phyloP scores from a whole-genome alignment of 2,113 vertebrate species.

The Diphyllodes magnificus region DNA sequence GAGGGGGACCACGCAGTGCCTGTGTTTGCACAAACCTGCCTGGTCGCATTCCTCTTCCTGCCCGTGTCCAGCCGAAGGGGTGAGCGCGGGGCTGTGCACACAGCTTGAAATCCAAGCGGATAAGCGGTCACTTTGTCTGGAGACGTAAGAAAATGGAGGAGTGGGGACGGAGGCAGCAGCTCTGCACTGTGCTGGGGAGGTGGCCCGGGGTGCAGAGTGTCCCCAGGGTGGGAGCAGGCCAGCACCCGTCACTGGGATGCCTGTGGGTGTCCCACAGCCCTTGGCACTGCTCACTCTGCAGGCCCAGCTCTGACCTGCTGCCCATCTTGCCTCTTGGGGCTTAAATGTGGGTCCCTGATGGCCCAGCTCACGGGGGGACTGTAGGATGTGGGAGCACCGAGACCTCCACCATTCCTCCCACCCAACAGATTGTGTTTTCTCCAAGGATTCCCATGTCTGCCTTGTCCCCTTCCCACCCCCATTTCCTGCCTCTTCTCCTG shows the following conservation, averaged over 20 bases:
- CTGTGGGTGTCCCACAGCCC: neutral
- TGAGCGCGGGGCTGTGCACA: neutral
- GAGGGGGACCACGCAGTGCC: constrained; percentile 32
- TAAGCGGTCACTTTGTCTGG: constrained; percentile 25
- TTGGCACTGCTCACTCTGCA: accelerated
- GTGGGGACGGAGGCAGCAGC: neutral
- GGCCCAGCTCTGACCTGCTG: neutral
- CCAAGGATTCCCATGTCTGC: neutral
- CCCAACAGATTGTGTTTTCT: neutral
- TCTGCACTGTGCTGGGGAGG: neutral
- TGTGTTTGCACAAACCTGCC: constrained; percentile 66
- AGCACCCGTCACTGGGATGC: accelerated
- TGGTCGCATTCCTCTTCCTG: constrained; percentile 49
- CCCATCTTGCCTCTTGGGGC: accelerated
- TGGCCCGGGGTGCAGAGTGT: neutral
- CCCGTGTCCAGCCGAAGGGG: constrained; percentile 4
- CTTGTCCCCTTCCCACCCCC: neutral
- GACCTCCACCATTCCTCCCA: neutral
- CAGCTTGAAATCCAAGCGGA: constrained; percentile 7
- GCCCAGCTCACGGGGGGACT: neutral
- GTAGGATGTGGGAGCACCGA: neutral
- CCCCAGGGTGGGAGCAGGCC: neutral
- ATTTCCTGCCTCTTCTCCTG: neutral
- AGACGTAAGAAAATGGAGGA: neutral
- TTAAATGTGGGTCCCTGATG: neutral